Percentiles rank a stretch among this genome's conserved stretches.
Evolutionary conservation across 2,888 invertebrate genomes (phyloP).

Genomic region (Mimumesa dahlbomi): DNA sequence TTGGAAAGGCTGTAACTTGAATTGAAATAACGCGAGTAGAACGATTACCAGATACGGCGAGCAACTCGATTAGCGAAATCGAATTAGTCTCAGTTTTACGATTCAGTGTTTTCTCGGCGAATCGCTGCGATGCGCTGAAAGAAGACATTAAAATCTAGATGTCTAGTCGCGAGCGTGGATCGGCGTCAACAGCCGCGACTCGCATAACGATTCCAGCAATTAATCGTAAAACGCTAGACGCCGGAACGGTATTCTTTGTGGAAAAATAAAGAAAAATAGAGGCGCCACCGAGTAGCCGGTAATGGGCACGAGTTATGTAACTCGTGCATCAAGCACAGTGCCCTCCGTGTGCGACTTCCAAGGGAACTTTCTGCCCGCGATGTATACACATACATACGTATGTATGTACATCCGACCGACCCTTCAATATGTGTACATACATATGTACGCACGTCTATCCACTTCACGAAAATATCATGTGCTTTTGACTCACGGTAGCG

Average conservation of each 20-base stretch:
- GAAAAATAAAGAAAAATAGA: constrained; percentile 55
- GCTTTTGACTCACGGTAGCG: no score
- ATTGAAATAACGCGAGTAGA: background rate
- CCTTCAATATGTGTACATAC: no score
- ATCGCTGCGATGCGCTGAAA: constrained; percentile 2
- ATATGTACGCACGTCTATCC: no score
- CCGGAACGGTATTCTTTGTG: constrained; percentile 16
- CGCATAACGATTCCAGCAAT: constrained; percentile 18
- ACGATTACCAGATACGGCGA: background rate
- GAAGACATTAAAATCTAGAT: constrained; percentile 27
- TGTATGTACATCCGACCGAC: no score
- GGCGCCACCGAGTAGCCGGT: constrained; percentile 59
- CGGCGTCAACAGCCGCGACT: constrained; percentile 6
- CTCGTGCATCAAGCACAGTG: constrained; percentile 55
- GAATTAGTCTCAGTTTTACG: background rate
- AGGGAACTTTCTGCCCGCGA: constrained; percentile 5
- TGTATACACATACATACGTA: no score
- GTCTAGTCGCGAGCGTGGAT: constrained; percentile 31
- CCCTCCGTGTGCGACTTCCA: constrained; percentile 27
- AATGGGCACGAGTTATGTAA: constrained; percentile 55
- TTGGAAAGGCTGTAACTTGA: background rate
- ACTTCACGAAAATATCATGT: no score
- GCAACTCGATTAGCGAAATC: background rate
- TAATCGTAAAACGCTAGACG: constrained; percentile 43
- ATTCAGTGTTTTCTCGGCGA: background rate